Base-by-base conservation (phyloP, 2,888 invertebrate species). In the Lasioglossum oenotherae region DNA sequence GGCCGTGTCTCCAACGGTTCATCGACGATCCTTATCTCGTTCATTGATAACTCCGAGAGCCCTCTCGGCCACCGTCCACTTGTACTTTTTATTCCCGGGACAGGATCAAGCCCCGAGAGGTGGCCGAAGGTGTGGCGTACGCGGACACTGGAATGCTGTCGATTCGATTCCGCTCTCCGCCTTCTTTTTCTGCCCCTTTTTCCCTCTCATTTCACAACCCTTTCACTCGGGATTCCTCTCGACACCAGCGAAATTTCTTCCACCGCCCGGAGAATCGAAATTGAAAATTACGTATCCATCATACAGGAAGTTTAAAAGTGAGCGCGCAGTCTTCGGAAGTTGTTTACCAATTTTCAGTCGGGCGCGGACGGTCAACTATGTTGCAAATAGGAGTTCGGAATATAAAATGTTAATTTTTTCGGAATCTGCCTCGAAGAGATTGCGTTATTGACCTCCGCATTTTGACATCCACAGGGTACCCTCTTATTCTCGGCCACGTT, bases 1-100 rank as follows among this genome's bases (percentile, higher is more conserved):
- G 35, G 64, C 76, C 77, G 84, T 75, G 78, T 86, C 86, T 53
- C 78, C 78, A 75, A 44, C 46, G 72, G 74, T 80, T 88, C 85
- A 89, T 89, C 89, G 87, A 75, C 84, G 89, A 89, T 91, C 78
- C 89, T 92, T 92, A 90, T 91, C 91, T 90, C 87, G 84, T 90
- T 88, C 88, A 92, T 89, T 90, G 92, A 92, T 92, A 90, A 90
- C 88, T 92, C 82, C 71, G 41, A 23, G 67, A 64, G 53, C 53
- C 81, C 38, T 69, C 57, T 14, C 71, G 38, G 80, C 44, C 82
- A 41, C 86, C 76, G 72, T 78, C 44, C 81, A 73, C 78, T 74
- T 75, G 46, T 57, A 74, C 35, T 77, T 64, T 78, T 81, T 80
- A 74, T 78, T 74, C 73, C 71, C 71, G 23, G 38, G 71, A 41